These are phyloP conservation scores for Uromys caudimaculatus DNA, from an alignment of 2,797 vertebrate genomes.

Conservation along the genomic window DNA sequence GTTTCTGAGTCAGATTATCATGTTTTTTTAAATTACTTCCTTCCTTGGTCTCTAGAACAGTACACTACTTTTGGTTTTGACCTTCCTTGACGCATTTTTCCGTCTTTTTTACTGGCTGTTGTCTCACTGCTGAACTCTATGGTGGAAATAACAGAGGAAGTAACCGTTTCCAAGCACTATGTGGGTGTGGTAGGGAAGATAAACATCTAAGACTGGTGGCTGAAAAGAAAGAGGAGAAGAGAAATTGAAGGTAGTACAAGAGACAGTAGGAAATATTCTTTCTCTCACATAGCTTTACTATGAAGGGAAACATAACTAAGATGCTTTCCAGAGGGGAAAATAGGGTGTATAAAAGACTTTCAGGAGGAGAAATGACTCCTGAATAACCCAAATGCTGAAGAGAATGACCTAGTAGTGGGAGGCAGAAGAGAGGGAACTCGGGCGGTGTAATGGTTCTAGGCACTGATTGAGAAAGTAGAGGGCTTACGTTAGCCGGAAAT, in stretches of 20 bases:
- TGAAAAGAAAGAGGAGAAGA: not conserved
- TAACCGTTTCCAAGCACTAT: not conserved
- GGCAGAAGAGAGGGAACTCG: not conserved
- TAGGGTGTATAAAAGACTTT: not conserved
- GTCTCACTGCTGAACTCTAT: slow-evolving; percentile 8
- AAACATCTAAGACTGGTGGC: not conserved
- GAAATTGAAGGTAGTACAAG: not conserved
- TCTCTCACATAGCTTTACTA: not conserved
- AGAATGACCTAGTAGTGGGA: not conserved
- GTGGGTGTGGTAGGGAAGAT: not conserved
- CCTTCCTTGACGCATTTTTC: not conserved
- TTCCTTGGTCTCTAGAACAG: slow-evolving; percentile 16
- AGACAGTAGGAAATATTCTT: not conserved
- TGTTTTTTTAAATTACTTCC: not conserved
- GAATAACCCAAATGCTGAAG: not conserved
- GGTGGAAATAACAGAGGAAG: not conserved
- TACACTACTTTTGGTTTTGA: not conserved
- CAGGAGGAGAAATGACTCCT: not conserved
- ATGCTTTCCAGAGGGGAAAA: not conserved
- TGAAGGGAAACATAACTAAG: not conserved
- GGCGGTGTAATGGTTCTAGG: not conserved
- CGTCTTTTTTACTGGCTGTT: not conserved
- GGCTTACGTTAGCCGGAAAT: not conserved
- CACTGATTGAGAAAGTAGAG: not conserved
- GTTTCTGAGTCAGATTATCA: not conserved